Percentiles rank a stretch among this genome's conserved stretches.
phyloP scores from a whole-genome alignment of 2,113 vertebrate genomes.

The Macaca nemestrina region DNA sequence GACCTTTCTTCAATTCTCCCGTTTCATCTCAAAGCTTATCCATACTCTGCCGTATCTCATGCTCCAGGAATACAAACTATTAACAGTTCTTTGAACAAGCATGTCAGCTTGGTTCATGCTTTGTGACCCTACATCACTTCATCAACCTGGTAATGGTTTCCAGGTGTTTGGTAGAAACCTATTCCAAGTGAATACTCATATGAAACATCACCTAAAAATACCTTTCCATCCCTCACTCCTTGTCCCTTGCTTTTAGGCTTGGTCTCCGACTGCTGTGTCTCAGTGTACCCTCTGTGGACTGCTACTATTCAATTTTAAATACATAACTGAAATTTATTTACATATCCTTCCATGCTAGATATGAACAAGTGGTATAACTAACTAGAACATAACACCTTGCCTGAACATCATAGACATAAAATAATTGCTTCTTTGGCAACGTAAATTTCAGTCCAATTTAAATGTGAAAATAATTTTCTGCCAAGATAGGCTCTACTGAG shows the following conservation, averaged over 20 bases:
- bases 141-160: neutral
- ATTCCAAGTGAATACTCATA: neutral
- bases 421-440: neutral
- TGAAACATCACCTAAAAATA: neutral
- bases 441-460: neutral
- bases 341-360: neutral
- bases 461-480: neutral
- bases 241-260: neutral
- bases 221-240: accelerated
- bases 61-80: neutral
- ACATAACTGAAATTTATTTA: neutral
- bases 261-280: neutral
- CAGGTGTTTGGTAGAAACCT: neutral
- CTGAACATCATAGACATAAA: neutral
- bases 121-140: neutral
- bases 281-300: neutral
- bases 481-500: neutral
- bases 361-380: neutral
- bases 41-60: neutral
- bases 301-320: neutral
- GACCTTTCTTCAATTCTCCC: neutral
- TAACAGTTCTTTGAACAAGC: neutral
- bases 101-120: neutral
- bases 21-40: neutral
- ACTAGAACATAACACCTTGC: neutral